These are phyloP conservation scores for Oxygymnocypris stewartii DNA, from an alignment of 2,113 vertebrate genomes.

Conservation along the genomic window DNA sequence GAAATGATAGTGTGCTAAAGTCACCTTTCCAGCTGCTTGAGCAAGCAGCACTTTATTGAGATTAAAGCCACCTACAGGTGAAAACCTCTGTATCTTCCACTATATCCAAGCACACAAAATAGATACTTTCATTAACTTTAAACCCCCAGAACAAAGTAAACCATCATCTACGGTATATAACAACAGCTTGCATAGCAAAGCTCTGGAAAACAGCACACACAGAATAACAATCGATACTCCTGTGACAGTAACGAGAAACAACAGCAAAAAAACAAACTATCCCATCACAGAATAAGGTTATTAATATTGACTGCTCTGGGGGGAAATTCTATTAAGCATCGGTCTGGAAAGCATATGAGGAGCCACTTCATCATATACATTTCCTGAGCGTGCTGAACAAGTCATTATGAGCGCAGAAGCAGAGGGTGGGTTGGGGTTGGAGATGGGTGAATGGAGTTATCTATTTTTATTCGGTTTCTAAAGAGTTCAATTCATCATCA, in stretches of 20 bases:
- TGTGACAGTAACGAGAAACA: no score
- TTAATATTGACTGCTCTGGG: background rate
- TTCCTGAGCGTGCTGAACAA: slow-evolving; percentile 15
- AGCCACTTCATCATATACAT: slow-evolving; percentile 12
- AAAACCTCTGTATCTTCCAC: background rate
- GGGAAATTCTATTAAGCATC: slow-evolving; percentile 2
- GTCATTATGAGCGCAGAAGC: slow-evolving; percentile 26
- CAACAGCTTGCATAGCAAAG: slow-evolving; percentile 22
- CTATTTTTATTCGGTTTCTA: slow-evolving; percentile 30
- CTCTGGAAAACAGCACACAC: slow-evolving; percentile 15
- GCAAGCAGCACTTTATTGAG: background rate
- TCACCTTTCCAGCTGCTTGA: slow-evolving; percentile 1
- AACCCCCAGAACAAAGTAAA: background rate
- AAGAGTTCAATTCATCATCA: slow-evolving; percentile 8
- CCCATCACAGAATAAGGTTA: background rate
- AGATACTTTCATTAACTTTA: background rate
- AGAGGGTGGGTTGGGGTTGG: background rate
- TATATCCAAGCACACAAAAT: background rate
- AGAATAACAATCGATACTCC: background rate
- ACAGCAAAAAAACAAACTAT: background rate
- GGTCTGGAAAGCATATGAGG: background rate
- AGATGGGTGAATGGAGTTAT: background rate
- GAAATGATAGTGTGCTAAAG: background rate
- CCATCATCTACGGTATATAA: background rate
- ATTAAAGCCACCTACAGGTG: background rate